phyloP scores from a whole-genome alignment of 2,888 invertebrate species.

The Ormyrus thymus region DNA sequence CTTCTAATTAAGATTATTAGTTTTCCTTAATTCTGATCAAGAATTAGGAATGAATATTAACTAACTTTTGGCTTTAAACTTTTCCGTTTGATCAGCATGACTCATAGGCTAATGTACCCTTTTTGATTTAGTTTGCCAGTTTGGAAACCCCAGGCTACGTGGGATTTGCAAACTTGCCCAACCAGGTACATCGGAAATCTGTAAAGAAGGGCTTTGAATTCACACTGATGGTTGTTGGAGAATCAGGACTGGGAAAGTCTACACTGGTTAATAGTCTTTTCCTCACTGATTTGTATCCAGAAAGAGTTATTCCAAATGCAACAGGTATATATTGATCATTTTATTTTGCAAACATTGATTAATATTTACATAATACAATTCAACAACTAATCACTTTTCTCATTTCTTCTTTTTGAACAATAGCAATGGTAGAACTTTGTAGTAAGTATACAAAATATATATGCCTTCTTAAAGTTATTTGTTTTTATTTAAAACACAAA shows the following conservation, averaged over 20 bases:
- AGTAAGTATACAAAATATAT: slow-evolving; percentile 49
- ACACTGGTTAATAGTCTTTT: slow-evolving; percentile 96
- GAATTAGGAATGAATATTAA: too few relatives aligned
- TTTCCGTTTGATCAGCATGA: too few relatives aligned
- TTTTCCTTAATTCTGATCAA: too few relatives aligned
- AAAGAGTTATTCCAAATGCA: slow-evolving; percentile 91
- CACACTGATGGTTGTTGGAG: slow-evolving; percentile 96
- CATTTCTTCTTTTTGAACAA: slow-evolving; percentile 64
- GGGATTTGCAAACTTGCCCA: slow-evolving; percentile 95
- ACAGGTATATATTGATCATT: slow-evolving; percentile 79
- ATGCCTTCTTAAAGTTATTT: slow-evolving; percentile 45
- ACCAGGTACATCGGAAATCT: slow-evolving; percentile 97
- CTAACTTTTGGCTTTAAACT: too few relatives aligned
- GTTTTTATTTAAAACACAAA: slow-evolving; percentile 19
- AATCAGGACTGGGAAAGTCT: slow-evolving; percentile 94
- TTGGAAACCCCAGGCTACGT: slow-evolving; percentile 92
- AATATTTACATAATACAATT: slow-evolving; percentile 58
- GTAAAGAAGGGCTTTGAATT: slow-evolving; percentile 99
- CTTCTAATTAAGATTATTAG: too few relatives aligned
- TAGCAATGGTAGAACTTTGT: slow-evolving; percentile 73
- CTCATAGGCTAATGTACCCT: too few relatives aligned
- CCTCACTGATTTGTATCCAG: slow-evolving; percentile 95
- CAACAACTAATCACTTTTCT: slow-evolving; percentile 42
- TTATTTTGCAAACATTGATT: slow-evolving; percentile 27
- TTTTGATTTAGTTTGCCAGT: slow-evolving; percentile 83